Evolutionary conservation across 2,797 vertebrate species (phyloP).

Genomic region (Acanthurus tractus): DNA sequence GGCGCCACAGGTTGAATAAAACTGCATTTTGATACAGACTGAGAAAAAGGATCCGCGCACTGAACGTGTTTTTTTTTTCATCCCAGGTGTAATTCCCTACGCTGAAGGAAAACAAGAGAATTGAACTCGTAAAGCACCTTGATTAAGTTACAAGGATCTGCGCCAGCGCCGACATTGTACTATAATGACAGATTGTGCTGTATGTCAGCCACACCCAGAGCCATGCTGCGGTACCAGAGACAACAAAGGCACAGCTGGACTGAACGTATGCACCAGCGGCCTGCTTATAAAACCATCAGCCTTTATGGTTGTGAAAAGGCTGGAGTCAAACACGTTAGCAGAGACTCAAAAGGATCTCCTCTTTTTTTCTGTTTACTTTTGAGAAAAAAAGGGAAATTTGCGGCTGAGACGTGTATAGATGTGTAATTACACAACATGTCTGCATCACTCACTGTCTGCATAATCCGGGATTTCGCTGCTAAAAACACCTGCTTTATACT

Average conservation of each 20-base stretch:
- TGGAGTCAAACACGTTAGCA: conserved; percentile 59
- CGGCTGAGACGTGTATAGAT: conserved; percentile 59
- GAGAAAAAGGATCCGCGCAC: conserved; percentile 31
- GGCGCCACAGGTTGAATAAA: conserved; percentile 50
- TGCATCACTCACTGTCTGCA: no score
- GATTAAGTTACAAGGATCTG: conserved; percentile 62
- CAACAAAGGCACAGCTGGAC: conserved; percentile 82
- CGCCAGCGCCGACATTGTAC: conserved; percentile 34
- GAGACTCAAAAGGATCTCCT: conserved; percentile 56
- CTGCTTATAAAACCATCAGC: conserved; percentile 37
- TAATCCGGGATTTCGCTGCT: conserved; percentile 61
- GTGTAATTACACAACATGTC: conserved; percentile 80
- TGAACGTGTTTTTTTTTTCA: conserved; percentile 47
- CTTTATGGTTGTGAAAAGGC: conserved; percentile 52
- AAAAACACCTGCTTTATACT: conserved; percentile 81
- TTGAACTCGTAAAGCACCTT: conserved; percentile 55
- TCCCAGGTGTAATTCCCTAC: conserved; percentile 34
- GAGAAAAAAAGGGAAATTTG: conserved; percentile 63
- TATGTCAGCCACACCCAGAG: conserved; percentile 69
- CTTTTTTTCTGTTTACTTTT: conserved; percentile 64
- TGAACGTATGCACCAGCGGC: conserved; percentile 47
- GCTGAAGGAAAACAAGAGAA: conserved; percentile 58
- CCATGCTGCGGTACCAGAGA: conserved; percentile 47
- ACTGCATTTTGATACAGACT: conserved; percentile 37
- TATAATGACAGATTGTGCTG: conserved; percentile 62